Conservation (phyloP, 2,113 vertebrate genomes). For the Nibea coibor region DNA sequence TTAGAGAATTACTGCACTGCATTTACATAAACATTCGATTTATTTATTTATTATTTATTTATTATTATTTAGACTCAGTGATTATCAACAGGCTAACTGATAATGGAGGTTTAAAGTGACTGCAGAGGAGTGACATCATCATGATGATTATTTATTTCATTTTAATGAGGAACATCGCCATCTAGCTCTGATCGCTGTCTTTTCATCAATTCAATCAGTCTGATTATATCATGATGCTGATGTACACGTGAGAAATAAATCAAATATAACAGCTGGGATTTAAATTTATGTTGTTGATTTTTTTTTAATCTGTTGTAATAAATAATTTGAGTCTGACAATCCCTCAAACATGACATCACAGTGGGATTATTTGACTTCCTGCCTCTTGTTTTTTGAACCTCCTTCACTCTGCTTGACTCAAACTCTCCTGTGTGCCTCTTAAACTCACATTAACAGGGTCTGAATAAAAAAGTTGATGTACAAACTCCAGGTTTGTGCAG, state of each 20-base stretch:
- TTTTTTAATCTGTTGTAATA: neutral
- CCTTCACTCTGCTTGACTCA: too few relatives aligned
- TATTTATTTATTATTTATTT: too few relatives aligned
- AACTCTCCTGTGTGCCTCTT: rapidly evolving
- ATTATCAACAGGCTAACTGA: too few relatives aligned
- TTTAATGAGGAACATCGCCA: slow-evolving; percentile 33
- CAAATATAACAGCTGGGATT: neutral
- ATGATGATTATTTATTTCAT: neutral
- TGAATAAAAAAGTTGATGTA: neutral
- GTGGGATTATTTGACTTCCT: neutral
- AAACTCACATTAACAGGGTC: too few relatives aligned
- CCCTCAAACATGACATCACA: neutral
- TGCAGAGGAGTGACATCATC: slow-evolving; percentile 12
- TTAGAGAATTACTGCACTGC: too few relatives aligned
- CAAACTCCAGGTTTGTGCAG: neutral
- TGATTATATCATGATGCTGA: neutral
- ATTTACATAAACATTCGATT: too few relatives aligned
- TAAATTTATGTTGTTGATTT: neutral
- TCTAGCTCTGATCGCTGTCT: neutral
- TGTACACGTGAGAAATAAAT: neutral
- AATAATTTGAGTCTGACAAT: neutral
- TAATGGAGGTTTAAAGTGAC: neutral
- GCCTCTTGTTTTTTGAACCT: neutral
- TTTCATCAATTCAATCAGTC: neutral
- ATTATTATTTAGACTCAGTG: too few relatives aligned